Evolutionary conservation across 2,888 invertebrate genomes (phyloP), one percentile per base, ranked within the genome.

Genomic region (Philopedon plagiatum): DNA sequence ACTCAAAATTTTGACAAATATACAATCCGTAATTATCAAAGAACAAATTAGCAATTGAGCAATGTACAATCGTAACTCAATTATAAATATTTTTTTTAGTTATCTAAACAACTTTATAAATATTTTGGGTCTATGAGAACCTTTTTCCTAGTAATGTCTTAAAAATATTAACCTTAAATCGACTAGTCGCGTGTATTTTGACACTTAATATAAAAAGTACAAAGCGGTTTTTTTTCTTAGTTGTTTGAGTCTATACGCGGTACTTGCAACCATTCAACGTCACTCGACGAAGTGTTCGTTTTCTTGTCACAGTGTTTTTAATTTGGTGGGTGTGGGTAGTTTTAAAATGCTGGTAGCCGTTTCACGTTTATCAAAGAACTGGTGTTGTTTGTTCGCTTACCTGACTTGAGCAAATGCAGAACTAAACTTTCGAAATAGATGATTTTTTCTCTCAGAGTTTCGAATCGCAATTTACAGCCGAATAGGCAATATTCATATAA

Each of bases 181-280:
- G 81, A 79, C 82, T 83, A 82, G 77, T 82, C 73, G 76, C 74
- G 77, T 71, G 70, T 69, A 77, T 75, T n/a, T 77, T 75, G 76
- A 79, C 78, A 78, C 77, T 78, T 78, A 79, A 83, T 85, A 85
- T 84, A 85, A 85, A 85, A 85, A 84, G 85, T 85, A 85, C 83
- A 85, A 85, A 85, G 85, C 85, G 84, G 83, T 54, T 61, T 73
- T 70, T 51, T 70, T 66, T 56, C 54, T 39, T 32, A 54, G 41
- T 68, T 46, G n/a, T n/a, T 29, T 73, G 66, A 66, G 75, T 75
- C 67, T 56, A 63, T 61, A 63, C 72, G 70, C 72, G 72, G 69
- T 57, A 67, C 58, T 62, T 68, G 61, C 74, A 72, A 75, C 73
- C 75, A 63, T 54, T 71, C 72, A 57, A 71, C 66, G 60, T 60